Conservation (phyloP, 2,888 invertebrate species). For the Allygus modestus region DNA sequence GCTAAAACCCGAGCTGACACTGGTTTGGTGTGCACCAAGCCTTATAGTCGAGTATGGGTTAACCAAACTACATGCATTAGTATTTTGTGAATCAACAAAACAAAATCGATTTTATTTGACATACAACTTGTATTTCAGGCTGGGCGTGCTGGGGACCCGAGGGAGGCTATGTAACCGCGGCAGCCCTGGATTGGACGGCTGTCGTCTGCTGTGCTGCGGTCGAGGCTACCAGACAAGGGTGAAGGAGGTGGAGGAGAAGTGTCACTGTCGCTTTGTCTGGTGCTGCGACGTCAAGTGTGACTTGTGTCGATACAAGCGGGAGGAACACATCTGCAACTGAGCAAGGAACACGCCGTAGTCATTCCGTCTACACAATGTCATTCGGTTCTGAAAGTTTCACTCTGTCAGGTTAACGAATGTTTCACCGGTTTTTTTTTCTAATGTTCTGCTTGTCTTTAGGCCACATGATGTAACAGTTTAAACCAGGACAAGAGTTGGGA, state of each 20-base stretch:
- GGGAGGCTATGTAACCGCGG: conserved; percentile 91
- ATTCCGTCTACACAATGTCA: background rate
- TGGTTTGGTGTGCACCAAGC: too few species aligned
- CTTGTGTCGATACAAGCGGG: conserved; percentile 86
- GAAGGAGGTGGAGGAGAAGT: conserved; percentile 90
- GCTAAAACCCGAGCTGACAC: too few species aligned
- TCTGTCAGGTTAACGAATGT: too few species aligned
- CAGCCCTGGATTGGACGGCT: conserved; percentile 91
- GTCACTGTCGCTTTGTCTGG: conserved; percentile 94
- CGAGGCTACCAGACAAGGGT: conserved; percentile 92
- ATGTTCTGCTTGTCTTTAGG: too few species aligned
- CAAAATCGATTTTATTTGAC: too few species aligned
- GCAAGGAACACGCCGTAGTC: background rate
- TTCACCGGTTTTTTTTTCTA: too few species aligned
- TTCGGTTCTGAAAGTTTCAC: background rate
- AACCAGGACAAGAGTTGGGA: too few species aligned
- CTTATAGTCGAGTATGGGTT: too few species aligned
- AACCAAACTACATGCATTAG: too few species aligned
- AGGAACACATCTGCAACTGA: conserved; percentile 92
- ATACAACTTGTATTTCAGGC: conserved; percentile 74
- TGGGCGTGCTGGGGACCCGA: conserved; percentile 89
- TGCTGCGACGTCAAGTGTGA: conserved; percentile 94
- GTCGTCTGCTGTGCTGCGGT: conserved; percentile 91
- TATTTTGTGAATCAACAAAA: too few species aligned
- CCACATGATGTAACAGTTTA: too few species aligned